These are phyloP conservation scores for Phenacoccus solenopsis DNA, from an alignment of 1,140 invertebrate species.

Conservation along the genomic window DNA sequence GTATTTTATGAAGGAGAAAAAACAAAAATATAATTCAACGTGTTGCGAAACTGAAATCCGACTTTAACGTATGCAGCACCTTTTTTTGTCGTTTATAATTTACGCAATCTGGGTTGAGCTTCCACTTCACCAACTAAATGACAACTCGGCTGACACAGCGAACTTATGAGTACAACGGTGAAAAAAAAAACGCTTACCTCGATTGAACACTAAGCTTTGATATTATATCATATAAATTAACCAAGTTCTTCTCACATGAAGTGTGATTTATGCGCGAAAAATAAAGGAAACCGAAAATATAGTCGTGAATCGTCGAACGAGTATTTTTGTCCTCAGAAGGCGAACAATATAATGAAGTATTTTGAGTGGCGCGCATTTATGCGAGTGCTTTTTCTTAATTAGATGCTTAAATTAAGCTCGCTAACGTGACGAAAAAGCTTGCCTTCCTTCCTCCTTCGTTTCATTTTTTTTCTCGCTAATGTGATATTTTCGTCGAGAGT, in stretches of 20 bases:
- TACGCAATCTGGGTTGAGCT: background rate
- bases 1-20: conserved; percentile 2
- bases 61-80: background rate
- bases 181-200: background rate
- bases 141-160: background rate
- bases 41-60: background rate
- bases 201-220: background rate
- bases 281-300: too few relatives aligned
- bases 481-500: background rate
- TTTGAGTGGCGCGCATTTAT: background rate
- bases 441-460: background rate
- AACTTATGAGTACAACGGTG: background rate
- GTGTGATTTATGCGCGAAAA: background rate
- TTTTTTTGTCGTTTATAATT: background rate
- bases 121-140: background rate
- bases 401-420: background rate
- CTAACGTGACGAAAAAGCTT: background rate
- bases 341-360: background rate
- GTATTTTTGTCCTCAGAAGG: background rate
- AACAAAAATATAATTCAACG: background rate
- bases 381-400: background rate
- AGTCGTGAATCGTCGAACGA: background rate
- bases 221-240: background rate
- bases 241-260: background rate
- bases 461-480: background rate